Base-by-base conservation (phyloP, 2,888 invertebrate species). In the Callosobruchus maculatus region DNA sequence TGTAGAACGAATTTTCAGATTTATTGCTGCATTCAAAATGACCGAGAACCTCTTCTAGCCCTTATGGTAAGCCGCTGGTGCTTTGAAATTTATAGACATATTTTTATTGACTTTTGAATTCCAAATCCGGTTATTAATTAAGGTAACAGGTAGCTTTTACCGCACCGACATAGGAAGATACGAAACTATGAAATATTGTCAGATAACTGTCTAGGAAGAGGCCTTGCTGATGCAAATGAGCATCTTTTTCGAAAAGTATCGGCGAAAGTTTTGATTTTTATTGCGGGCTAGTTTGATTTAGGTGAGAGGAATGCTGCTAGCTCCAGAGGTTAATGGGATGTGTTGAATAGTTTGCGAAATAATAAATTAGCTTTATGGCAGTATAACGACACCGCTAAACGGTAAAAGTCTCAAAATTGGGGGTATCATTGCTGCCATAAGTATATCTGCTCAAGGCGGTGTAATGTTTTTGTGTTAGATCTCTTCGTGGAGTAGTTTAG, bases 41-140 rank as follows among this genome's bases (percentile, higher is more conserved):
- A n/a, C n/a, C n/a, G n/a, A n/a, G n/a, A n/a, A n/a, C n/a, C n/a
- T n/a, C n/a, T n/a, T n/a, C n/a, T n/a, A n/a, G n/a, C n/a, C 13
- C 13, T 49, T 49, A 1, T 49, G 13, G 49, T 49, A 18, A 49
- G 49, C 49, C 49, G 13, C 49, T 49, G 49, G 13, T 49, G 49
- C 1, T 49, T 49, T 13, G 49, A 49, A 74, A 74, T 74, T 74
- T 74, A 74, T 74, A 70, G 74, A 70, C 49, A 70, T 74, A 71
- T 74, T 74, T 74, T 72, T 74, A 71, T 69, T 74, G 70, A 74
- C 49, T 71, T 74, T 72, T 49, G 31, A 70, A 71, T 74, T 67
- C 71, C 21, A 70, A 74, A 74, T 74, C 74, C 74, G 74, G 74
- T 74, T 74, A 70, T 72, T 74, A 74, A 74, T 74, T 72, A 74